Evolutionary conservation across 2,797 vertebrate species (phyloP), one percentile per base, ranked within the genome.

Genomic region (Sylvilagus floridanus): DNA sequence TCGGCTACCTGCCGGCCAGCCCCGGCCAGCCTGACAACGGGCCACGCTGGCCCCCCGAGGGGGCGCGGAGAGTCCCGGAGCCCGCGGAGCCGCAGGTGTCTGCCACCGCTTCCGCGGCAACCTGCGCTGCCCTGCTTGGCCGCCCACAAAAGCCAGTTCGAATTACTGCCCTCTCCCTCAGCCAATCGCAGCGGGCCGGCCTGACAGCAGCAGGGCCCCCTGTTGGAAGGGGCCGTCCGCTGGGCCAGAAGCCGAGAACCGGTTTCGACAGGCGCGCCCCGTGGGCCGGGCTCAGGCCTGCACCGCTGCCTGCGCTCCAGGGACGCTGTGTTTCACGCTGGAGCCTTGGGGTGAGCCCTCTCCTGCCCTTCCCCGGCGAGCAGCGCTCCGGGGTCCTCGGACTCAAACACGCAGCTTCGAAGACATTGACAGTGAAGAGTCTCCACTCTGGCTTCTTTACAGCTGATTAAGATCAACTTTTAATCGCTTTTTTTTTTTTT

Each of bases 151-250:
- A 97, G 96, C 96, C 98, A 96, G 98, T 98, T 98, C 98, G 84
- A 97, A 98, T 98, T 98, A 98, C 98, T 96, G 97, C 98, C 97
- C 96, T 98, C 96, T 98, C 96, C 42, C 94, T 97, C 96, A 95
- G 95, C 98, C 98, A 98, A 98, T 99, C 98, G 85, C 97, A 93
- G 97, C 96, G 52, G 37, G 96, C 86, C 96, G 93, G 97, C 97
- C 92, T 94, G 98, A 98, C 98, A 96, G 97, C 95, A 96, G 97
- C 97, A 47, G 69, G 91, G 91, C 97, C 96, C 57, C 94, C 95
- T 97, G 98, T 97, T 96, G 97, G 96, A 97, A 97, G 93, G 95
- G 94, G 97, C 98, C 97, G 95, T 62, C 50, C 83, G 62, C 88
- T 19, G 75, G 78, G 95, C 89, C 76, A 94, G 95, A 96, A 96